Base-by-base conservation (phyloP, 2,797 vertebrate species). In the Picus viridis region DNA sequence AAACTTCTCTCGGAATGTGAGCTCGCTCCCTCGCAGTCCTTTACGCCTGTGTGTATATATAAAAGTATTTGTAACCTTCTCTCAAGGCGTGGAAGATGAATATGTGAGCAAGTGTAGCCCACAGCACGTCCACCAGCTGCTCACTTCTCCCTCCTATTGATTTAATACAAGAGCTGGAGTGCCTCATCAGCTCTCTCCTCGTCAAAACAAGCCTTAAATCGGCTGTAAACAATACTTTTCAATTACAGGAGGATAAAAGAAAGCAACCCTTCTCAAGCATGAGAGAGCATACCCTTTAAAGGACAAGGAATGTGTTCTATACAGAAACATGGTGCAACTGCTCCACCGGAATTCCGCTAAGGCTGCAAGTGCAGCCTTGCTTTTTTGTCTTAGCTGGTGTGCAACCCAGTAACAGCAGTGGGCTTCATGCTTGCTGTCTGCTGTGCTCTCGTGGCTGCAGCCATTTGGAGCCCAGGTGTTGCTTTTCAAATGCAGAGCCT, bases 291-390 rank as follows among this genome's bases (percentile, higher is more conserved):
- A 94, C 78, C 97, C 96, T 96, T 97, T 96, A 97, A 97, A 97
- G 97, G 96, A 95, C 93, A 97, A 96, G 96, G 97, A 97, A 97
- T 97, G 96, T 91, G 91, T 75, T 83, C 91, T 51, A 90, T 89
- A 81, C 93, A 76, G 91, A 43, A 94, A 93, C 89, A 82, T 56
- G 16, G 87, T 81, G 88, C 87, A 45, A 94, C 65, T 87, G 91
- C 95, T 95, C 79, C 88, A 34, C 45, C 78, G 93, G 95, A 94
- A 96, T 97, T 97, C 73, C 87, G 49, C 94, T 86, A 58, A 83
- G 91, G 78, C 95, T 95, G 92, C 89, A 89, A 84, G 95, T 65
- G 94, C 79, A 29, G 63, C 5, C n/a, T 53, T 97, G 96, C 93
- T 95, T 96, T 97, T 93, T 72, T 92, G 70, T 89, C 73, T 78